A percentile compares a stretch with the other conserved stretches of the same genome.
These are phyloP conservation scores for Laodelphax striatellus DNA, from an alignment of 1,140 invertebrate species.

Conservation along the genomic window DNA sequence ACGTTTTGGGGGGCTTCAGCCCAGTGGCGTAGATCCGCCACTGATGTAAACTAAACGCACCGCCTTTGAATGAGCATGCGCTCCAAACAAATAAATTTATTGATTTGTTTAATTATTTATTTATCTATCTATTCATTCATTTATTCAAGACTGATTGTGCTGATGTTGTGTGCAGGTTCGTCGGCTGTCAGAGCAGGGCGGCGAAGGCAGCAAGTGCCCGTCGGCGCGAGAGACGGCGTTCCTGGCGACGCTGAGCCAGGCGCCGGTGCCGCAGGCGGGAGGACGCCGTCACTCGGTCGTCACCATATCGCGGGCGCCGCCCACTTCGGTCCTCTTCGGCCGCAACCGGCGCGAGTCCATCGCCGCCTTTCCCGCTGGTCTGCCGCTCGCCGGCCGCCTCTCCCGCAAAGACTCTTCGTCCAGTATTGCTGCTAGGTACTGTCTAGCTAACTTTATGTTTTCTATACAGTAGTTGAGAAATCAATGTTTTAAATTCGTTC, in stretches of 20 bases:
- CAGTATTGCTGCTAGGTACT: slow-evolving; percentile 4
- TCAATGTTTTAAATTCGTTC: too few species aligned
- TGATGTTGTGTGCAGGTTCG: slow-evolving; percentile 45
- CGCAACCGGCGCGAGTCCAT: slow-evolving; percentile 64
- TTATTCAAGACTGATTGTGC: too few species aligned
- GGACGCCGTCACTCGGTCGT: slow-evolving; percentile 70
- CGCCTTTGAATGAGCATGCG: too few species aligned
- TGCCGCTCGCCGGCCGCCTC: slow-evolving; percentile 11
- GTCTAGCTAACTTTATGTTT: background rate
- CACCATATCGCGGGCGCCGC: slow-evolving; percentile 65
- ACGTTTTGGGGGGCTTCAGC: too few species aligned
- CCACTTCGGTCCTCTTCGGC: slow-evolving; percentile 48
- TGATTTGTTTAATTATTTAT: too few species aligned
- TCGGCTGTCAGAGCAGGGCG: slow-evolving; percentile 61
- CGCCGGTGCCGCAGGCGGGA: slow-evolving; percentile 51
- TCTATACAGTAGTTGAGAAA: too few species aligned
- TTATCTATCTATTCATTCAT: too few species aligned
- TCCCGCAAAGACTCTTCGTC: slow-evolving; percentile 22
- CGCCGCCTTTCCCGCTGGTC: slow-evolving; percentile 47
- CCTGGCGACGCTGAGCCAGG: slow-evolving; percentile 61
- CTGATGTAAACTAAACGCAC: too few species aligned
- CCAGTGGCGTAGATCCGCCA: too few species aligned
- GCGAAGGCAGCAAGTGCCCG: slow-evolving; percentile 46
- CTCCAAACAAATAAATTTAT: too few species aligned
- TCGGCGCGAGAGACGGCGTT: slow-evolving; percentile 62